Evolutionary conservation across 2,797 vertebrate species (phyloP).

Genomic region (Psittacula echo): DNA sequence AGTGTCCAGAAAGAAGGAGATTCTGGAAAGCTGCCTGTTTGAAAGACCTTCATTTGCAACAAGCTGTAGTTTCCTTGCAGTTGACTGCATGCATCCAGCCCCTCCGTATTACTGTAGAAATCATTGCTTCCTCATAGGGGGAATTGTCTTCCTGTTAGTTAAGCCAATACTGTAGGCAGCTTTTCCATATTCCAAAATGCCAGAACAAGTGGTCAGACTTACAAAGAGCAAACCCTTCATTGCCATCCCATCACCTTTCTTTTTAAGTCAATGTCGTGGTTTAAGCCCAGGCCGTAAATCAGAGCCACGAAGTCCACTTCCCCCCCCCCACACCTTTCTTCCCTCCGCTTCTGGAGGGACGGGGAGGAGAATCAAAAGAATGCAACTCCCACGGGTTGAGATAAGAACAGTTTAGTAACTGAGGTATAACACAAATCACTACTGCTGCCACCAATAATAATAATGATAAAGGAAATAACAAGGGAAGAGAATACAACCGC

Average conservation of each 20-base stretch:
- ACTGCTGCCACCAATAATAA: too few relatives aligned
- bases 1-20: not conserved
- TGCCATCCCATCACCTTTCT: not conserved
- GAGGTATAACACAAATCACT: too few relatives aligned
- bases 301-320: too few relatives aligned
- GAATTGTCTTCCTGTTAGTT: not conserved
- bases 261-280: not conserved
- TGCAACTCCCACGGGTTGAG: too few relatives aligned
- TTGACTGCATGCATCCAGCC: not conserved
- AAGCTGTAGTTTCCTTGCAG: not conserved
- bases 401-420: too few relatives aligned
- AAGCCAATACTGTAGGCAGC: not conserved
- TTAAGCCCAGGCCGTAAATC: too few relatives aligned
- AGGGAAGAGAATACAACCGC: too few relatives aligned
- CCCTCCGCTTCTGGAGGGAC: too few relatives aligned
- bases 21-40: not conserved
- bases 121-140: not conserved
- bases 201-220: not conserved
- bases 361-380: too few relatives aligned
- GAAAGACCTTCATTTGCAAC: not conserved
- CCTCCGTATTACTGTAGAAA: not conserved
- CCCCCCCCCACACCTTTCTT: too few relatives aligned
- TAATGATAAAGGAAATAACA: too few relatives aligned
- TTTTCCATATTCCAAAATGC: not conserved
- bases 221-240: not conserved